These are phyloP conservation scores for Onychomys leucogaster DNA, from an alignment of 2,797 vertebrate species.

Conservation along the genomic window DNA sequence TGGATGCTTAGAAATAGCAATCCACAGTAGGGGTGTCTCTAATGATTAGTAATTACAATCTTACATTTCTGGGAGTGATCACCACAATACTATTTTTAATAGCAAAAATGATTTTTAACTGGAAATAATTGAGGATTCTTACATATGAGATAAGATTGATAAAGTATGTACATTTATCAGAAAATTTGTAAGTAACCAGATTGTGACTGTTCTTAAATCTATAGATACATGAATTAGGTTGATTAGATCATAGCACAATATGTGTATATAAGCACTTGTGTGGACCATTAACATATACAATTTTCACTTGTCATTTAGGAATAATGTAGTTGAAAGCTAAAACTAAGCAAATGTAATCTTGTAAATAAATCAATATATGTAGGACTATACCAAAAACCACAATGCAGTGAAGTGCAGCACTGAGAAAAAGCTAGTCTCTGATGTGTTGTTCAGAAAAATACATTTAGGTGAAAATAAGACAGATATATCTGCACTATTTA, in stretches of 20 bases:
- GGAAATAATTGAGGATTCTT: constrained; percentile 22
- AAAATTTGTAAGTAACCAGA: background rate
- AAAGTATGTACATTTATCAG: background rate
- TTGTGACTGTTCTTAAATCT: background rate
- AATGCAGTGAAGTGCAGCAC: background rate
- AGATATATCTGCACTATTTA: background rate
- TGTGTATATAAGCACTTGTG: background rate
- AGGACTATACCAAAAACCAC: background rate
- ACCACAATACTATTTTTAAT: background rate
- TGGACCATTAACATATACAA: background rate
- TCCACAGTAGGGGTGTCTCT: constrained; percentile 11
- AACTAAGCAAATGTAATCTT: background rate
- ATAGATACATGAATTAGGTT: background rate
- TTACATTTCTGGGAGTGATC: constrained; percentile 11
- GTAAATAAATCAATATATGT: background rate
- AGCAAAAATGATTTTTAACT: constrained; percentile 45
- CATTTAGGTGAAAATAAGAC: constrained; percentile 27
- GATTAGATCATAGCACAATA: background rate
- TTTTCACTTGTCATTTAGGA: background rate
- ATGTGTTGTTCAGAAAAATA: background rate
- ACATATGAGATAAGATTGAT: background rate
- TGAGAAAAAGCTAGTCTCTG: background rate
- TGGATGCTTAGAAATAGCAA: constrained; percentile 16
- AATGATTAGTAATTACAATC: constrained; percentile 51
- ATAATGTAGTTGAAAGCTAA: background rate